These are phyloP conservation scores for Lordiphosa stackelbergi DNA, from an alignment of 1,140 invertebrate genomes.

Conservation along the genomic window DNA sequence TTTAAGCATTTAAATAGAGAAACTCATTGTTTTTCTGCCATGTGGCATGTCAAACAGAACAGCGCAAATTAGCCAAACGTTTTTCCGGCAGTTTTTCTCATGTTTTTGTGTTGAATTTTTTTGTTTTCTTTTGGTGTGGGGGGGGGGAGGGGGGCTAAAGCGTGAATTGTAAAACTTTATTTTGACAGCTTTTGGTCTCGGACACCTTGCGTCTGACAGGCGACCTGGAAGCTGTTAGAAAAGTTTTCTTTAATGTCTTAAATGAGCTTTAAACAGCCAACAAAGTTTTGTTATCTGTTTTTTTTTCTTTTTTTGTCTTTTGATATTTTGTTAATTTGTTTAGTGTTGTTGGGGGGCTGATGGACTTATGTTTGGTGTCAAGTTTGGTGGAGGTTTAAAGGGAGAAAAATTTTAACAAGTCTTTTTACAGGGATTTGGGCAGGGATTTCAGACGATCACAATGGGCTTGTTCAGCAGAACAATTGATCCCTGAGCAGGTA, in stretches of 20 bases:
- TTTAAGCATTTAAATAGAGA: constrained; percentile 59
- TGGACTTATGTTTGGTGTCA: neutral
- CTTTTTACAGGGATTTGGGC: too few species aligned
- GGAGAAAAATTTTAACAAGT: too few species aligned
- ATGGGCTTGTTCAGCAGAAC: too few species aligned
- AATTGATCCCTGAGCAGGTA: too few species aligned
- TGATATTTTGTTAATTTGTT: constrained; percentile 28
- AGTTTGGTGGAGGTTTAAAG: too few species aligned
- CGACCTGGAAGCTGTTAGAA: constrained; percentile 2
- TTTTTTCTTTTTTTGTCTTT: constrained; percentile 13
- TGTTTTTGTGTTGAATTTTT: constrained; percentile 22
- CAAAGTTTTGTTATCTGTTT: neutral
- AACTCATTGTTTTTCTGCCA: constrained; percentile 41
- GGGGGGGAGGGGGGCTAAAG: constrained; percentile 12
- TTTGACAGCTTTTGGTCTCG: constrained; percentile 65
- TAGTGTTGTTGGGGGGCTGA: constrained; percentile 1
- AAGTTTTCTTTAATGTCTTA: constrained; percentile 27
- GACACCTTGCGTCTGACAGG: constrained; percentile 52
- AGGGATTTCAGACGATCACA: too few species aligned
- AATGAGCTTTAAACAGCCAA: constrained; percentile 42
- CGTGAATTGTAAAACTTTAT: constrained; percentile 70
- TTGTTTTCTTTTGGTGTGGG: neutral
- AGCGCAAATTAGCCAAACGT: constrained; percentile 62
- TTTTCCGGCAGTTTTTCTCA: constrained; percentile 5
- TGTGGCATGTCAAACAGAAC: constrained; percentile 64